Conservation (phyloP, 2,113 vertebrate species). For the Lathamus discolor region DNA sequence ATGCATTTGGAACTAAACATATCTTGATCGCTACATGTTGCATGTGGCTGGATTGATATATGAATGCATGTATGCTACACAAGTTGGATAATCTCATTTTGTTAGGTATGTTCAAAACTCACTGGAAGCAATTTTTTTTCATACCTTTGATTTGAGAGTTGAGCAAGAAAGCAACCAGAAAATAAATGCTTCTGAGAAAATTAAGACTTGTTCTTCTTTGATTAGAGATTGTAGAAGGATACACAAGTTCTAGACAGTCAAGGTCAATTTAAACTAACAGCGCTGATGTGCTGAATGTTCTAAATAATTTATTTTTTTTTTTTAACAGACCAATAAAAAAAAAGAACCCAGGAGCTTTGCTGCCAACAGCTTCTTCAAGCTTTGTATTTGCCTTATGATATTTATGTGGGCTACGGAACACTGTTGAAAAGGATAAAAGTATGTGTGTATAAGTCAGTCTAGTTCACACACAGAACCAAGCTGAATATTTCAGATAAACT, state of each 20-base stretch:
- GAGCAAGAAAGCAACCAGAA: not conserved
- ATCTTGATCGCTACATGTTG: not conserved
- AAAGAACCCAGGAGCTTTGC: conserved; percentile 76
- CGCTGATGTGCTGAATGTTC: not conserved
- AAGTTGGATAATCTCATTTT: not conserved
- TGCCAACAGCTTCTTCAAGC: conserved; percentile 82
- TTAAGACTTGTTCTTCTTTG: not conserved
- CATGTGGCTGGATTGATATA: not conserved
- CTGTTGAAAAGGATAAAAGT: conserved; percentile 86
- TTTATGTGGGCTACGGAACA: conserved; percentile 80
- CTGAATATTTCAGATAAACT: not conserved
- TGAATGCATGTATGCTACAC: not conserved
- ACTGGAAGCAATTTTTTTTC: not conserved
- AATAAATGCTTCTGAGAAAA: not conserved
- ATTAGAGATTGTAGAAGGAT: not conserved
- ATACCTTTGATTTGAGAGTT: not conserved
- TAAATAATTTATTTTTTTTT: not conserved
- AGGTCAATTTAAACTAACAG: not conserved
- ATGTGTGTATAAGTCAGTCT: not conserved
- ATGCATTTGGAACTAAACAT: not conserved
- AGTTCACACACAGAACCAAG: not conserved
- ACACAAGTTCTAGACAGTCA: not conserved
- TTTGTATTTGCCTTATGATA: conserved; percentile 85
- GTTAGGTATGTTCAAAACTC: not conserved
- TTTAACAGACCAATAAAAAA: conserved; percentile 73